Base-by-base conservation (phyloP, 2,797 vertebrate species). In the Tauraco hartlaubi region DNA sequence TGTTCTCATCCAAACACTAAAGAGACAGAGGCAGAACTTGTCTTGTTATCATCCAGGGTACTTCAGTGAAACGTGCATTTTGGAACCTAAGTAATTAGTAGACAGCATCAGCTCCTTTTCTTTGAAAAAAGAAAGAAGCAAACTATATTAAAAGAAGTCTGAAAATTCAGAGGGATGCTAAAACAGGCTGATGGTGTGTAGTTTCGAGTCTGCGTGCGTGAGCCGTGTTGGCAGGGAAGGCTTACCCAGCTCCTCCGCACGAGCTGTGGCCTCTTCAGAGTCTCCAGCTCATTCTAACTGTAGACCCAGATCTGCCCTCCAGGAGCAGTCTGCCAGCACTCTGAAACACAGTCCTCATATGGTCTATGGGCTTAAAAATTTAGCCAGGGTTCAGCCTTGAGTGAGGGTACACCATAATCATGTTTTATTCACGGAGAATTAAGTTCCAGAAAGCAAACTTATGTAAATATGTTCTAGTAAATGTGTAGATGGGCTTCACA, bases 281-380 rank as follows among this genome's bases (percentile, higher is more conserved):
- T 64, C 19, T 58, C 62, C 59, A 29, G 26, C 14, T 12, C 21
- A 5, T 62, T 61, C 52, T 22, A 26, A 4, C 19, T 16, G 33
- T 3, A 6, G 63, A 7, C 17, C 17, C 5, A 5, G 35, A 11
- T 48, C 20, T 68, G 54, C 15, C 46, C 52, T 33, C 5, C 56
- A 39, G 76, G 25, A 77, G 1, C 26, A 55, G 63, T 5, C 59
- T 56, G 20, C 16, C 49, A 66, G 64, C 12, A 2, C 37, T 61
- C 43, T 3, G 1, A 35, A 54, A 25, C 46, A 6, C 54, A 3
- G 3, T 1, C 52, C 64, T 73, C 28, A 0, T 3, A 0, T 4
- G 2, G 7, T 51, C 48, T 35, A 0, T 61, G 33, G 5, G 2
- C 26, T 23, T 20, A 1, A 23, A 44, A 56, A 35, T 1, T 46